phyloP scores from a whole-genome alignment of 2,888 invertebrate genomes.

The Omphaloscelis lunosa region DNA sequence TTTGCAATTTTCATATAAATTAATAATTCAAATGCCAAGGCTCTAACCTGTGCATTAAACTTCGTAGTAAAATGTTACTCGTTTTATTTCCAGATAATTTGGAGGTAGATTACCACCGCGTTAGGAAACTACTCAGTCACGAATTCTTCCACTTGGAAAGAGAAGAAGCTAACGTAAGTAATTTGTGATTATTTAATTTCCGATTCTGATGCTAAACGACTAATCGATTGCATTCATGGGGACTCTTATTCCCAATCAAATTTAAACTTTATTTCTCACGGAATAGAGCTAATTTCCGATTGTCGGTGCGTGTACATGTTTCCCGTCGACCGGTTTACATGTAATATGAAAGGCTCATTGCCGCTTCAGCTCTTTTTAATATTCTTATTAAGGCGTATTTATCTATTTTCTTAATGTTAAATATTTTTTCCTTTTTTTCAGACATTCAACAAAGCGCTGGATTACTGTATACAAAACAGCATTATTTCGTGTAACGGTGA shows the following conservation, averaged over 20 bases:
- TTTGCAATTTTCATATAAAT: background rate
- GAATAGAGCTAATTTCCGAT: background rate
- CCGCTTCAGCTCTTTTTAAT: background rate
- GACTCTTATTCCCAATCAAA: background rate
- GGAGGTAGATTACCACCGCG: slow-evolving; percentile 80
- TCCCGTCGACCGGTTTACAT: no score
- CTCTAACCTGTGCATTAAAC: background rate
- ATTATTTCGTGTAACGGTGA: slow-evolving; percentile 80
- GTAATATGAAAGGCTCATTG: background rate
- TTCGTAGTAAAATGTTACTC: slow-evolving; percentile 1
- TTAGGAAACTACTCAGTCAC: slow-evolving; percentile 90
- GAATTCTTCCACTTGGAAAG: slow-evolving; percentile 92
- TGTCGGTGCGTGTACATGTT: background rate
- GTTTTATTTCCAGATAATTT: slow-evolving; percentile 86
- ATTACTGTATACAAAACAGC: slow-evolving; percentile 77
- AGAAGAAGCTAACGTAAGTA: slow-evolving; percentile 87
- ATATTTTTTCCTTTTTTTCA: slow-evolving; percentile 65
- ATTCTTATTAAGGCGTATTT: background rate
- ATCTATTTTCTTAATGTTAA: background rate
- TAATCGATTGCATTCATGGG: background rate
- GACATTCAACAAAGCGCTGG: slow-evolving; percentile 77
- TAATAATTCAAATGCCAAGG: background rate
- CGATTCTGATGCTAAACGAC: background rate
- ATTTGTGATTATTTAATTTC: background rate
- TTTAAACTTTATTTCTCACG: background rate